Evolutionary conservation across 2,797 vertebrate species (phyloP).

Genomic region (Micrastur ruficollis): DNA sequence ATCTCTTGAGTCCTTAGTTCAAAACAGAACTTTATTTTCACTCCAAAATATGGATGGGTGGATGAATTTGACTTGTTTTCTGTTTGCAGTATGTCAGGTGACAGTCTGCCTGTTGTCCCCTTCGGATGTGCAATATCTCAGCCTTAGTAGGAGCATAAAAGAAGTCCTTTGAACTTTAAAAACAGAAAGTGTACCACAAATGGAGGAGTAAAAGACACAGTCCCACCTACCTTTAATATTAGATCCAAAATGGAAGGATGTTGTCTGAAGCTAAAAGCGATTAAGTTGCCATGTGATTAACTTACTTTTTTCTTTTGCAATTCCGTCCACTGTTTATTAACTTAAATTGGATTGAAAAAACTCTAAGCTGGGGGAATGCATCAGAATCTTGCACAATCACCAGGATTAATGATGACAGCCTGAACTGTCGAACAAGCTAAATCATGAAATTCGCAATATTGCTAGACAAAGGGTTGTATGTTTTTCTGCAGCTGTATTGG

Average conservation of each 20-base stretch:
- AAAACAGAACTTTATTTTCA: not conserved
- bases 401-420: constrained; percentile 16
- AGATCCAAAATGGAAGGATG: not conserved
- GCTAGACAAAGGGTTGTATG: not conserved
- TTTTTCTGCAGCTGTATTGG: not conserved
- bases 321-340: constrained; percentile 31
- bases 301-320: not conserved
- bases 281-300: not conserved
- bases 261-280: not conserved
- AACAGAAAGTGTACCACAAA: not conserved
- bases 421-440: not conserved
- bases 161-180: not conserved
- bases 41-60: not conserved
- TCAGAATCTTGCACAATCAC: not conserved
- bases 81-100: not conserved
- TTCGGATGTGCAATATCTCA: not conserved
- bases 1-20: not conserved
- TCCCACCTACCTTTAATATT: not conserved
- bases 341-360: constrained; percentile 12
- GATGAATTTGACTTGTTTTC: not conserved
- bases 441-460: not conserved
- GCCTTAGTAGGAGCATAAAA: not conserved
- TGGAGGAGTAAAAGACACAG: not conserved
- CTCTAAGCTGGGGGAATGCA: not conserved
- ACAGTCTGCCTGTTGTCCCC: not conserved